Base-by-base conservation (phyloP, 2,888 invertebrate genomes). In the Romanomermis culicivorax region DNA sequence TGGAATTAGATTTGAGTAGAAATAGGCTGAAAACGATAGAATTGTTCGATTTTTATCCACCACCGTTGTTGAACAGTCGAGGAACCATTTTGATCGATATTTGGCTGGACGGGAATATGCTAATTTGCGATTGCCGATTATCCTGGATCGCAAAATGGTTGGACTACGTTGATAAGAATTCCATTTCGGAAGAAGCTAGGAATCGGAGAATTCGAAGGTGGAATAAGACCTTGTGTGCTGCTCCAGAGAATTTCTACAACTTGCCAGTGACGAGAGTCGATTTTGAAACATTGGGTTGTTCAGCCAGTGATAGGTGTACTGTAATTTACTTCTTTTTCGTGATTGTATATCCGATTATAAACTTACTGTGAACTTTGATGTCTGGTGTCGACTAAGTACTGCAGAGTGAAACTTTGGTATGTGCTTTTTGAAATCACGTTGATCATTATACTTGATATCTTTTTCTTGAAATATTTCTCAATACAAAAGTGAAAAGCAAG, bases 31-130 rank as follows among this genome's bases (percentile, higher is more conserved):
- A 26, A 11, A 20, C 3, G 2, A 14, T 55, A 20, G 24, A 55
- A 2, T 55, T 49, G 14, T 57, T 57, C 42, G 2, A 17, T 2
- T 30, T 20, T 42, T 45, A 11, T 26, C 11, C 30, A 26, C 17
- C 29, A 4, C 54, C 54, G 17, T n/a, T 49, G 2, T 23, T 57
- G 23, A 51, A 51, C 23, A 42, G 52, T n/a, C 51, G 53, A 7
- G 57, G 57, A 36, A 55, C 57, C 2, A 42, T 55, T 14, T 42
- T 57, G 24, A 26, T 51, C 52, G 48, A 48, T 20, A n/a, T 57
- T 4, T 24, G 27, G 26, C 42, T 57, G 23, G 17, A n/a, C 1
- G 49, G 47, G 17, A 57, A 57, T 48, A 52, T 42, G 23, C 48
- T 57, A 7, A 24, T 11, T 4, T 57, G 57, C 49, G 36, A 27